Evolutionary conservation across 2,113 vertebrate species (phyloP), one percentile per base, ranked within the genome.

Genomic region (Labeo rohita): DNA sequence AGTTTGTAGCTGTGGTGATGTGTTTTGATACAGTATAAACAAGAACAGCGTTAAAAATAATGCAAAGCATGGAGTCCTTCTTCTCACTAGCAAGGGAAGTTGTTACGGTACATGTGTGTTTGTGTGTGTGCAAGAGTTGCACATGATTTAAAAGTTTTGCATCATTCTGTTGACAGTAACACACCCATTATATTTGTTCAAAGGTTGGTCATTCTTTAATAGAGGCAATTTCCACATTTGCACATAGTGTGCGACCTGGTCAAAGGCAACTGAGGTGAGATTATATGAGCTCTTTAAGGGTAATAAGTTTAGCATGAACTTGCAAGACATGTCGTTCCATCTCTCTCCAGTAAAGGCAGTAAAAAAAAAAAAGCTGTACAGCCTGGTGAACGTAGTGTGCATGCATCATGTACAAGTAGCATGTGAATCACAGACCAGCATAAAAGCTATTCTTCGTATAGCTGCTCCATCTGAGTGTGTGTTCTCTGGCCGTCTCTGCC

Each of bases 381-480:
- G 39, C 5, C 39, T 39, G 39, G 39, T 39, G 39, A 39, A 3
- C 3, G 39, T 39, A 39, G 39, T 39, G 5, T 39, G 39, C 39
- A 39, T 39, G 39, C 39, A 39, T 39, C 2, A 39, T 39, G 39
- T 39, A 39, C 1, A 39, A 39, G 39, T 4, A 39, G 39, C 3
- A 39, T 39, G 39, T 39, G 3, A 5, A 39, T 4, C 39, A 39
- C 5, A 39, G 39, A 39, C 39, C 39, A 39, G 39, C 39, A 39
- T 1, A 39, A 39, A 39, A 39, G 1, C 61, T 34, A 7, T 43
- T 45, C n/a, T 65, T 81, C n/a, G 7, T 36, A 4, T 21, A 68
- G 45, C 18, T 50, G 16, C 11, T 52, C 80, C 28, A 70, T 82
- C 80, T 36, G 86, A 54, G 83, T 85, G 83, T 85, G 86, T 85